Conservation (phyloP, 2,888 invertebrate genomes). For the Allacma fusca region DNA sequence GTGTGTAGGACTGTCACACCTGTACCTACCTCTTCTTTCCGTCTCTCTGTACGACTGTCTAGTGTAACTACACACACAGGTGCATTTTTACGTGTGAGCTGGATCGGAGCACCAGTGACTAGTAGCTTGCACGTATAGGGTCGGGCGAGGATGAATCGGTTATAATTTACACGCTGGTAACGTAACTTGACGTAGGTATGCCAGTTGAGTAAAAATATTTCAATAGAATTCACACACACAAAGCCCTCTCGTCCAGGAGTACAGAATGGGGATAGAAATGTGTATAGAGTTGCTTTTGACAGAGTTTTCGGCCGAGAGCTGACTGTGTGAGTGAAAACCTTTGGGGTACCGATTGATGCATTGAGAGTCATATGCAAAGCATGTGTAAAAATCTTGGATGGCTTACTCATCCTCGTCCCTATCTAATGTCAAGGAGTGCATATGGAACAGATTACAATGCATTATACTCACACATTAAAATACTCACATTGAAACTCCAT, state of each 20-base stretch:
- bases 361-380: not conserved
- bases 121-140: not conserved
- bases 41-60: not conserved
- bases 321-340: too few species aligned
- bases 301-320: too few species aligned
- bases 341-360: slow-evolving; percentile 1
- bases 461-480: too few species aligned
- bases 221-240: not conserved
- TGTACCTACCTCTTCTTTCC: not conserved
- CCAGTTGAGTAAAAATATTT: slow-evolving; percentile 3
- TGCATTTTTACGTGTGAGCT: too few species aligned
- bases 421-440: not conserved
- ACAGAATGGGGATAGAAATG: too few species aligned
- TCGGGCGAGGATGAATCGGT: not conserved
- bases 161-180: too few species aligned
- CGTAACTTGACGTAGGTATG: too few species aligned
- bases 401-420: not conserved
- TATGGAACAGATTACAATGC: not conserved
- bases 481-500: too few species aligned
- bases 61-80: too few species aligned
- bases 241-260: too few species aligned
- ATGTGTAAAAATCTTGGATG: not conserved
- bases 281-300: too few species aligned
- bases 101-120: not conserved
- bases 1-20: slow-evolving; percentile 16